Conservation (phyloP, 2,113 vertebrate species). For the Dasyornis broadbenti region DNA sequence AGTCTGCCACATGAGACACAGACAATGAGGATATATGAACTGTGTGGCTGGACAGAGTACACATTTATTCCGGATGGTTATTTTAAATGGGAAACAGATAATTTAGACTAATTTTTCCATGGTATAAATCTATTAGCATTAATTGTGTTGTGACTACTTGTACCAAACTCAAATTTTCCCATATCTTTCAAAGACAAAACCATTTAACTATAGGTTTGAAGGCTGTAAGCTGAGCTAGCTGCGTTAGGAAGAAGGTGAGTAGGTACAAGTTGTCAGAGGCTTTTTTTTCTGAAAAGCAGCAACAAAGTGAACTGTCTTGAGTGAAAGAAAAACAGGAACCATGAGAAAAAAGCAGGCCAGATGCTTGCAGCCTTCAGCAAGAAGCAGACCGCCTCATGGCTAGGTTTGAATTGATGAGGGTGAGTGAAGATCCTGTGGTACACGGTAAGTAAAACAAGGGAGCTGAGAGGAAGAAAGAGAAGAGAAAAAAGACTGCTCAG, state of each 20-base stretch:
- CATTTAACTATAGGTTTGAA: background rate
- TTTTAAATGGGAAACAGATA: conserved; percentile 8
- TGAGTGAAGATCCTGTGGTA: background rate
- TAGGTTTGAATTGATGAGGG: background rate
- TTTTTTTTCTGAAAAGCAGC: background rate
- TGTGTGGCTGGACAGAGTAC: background rate
- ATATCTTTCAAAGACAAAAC: background rate
- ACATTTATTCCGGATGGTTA: background rate
- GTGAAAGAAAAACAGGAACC: background rate
- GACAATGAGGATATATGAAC: background rate
- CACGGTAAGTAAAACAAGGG: background rate
- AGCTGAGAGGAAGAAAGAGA: background rate
- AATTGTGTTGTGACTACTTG: background rate
- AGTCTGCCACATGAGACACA: background rate
- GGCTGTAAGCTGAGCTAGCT: background rate
- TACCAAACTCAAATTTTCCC: background rate
- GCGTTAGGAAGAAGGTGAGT: background rate
- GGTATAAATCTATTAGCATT: background rate
- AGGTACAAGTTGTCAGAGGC: background rate
- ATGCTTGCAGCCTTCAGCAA: background rate
- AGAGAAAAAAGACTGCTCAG: background rate
- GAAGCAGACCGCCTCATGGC: background rate
- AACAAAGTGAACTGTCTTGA: background rate
- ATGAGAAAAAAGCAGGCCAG: background rate
- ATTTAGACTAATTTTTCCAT: background rate